phyloP scores from a whole-genome alignment of 2,113 vertebrate species.

The Andinoacara biseriatus region DNA sequence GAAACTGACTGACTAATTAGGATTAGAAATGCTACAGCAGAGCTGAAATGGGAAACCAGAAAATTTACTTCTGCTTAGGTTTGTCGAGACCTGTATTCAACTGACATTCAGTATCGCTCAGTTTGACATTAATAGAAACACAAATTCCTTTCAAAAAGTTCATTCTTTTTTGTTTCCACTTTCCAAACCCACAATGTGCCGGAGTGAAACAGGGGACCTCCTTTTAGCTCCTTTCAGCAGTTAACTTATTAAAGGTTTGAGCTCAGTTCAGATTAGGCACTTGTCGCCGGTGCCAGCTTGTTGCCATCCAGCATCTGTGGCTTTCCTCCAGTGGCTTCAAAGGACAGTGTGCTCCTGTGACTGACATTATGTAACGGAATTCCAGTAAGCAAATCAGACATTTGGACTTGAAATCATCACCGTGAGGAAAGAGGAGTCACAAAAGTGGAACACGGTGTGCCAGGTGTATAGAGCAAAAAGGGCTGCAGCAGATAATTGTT shows the following conservation, averaged over 20 bases:
- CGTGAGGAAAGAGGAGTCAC: background rate
- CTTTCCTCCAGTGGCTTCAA: slow-evolving; percentile 4
- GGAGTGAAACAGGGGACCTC: slow-evolving; percentile 3
- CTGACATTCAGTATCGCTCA: background rate
- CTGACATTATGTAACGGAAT: slow-evolving; percentile 21
- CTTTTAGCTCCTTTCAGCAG: background rate
- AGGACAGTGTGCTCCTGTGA: slow-evolving; percentile 10
- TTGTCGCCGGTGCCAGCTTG: background rate
- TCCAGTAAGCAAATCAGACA: background rate
- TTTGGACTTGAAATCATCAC: background rate
- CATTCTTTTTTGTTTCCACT: background rate
- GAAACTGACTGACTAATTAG: background rate
- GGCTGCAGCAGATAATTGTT: background rate
- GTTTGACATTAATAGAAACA: background rate
- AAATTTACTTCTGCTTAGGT: background rate
- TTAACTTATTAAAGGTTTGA: slow-evolving; percentile 4
- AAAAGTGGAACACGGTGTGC: background rate
- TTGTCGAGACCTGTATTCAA: background rate
- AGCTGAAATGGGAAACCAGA: background rate
- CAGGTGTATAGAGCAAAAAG: background rate
- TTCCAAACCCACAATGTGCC: background rate
- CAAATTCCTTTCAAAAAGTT: background rate
- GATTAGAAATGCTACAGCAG: background rate
- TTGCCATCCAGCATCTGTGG: slow-evolving; percentile 19
- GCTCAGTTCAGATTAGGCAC: slow-evolving; percentile 16